Conservation (phyloP, 2,113 vertebrate species). For the Solea solea region DNA sequence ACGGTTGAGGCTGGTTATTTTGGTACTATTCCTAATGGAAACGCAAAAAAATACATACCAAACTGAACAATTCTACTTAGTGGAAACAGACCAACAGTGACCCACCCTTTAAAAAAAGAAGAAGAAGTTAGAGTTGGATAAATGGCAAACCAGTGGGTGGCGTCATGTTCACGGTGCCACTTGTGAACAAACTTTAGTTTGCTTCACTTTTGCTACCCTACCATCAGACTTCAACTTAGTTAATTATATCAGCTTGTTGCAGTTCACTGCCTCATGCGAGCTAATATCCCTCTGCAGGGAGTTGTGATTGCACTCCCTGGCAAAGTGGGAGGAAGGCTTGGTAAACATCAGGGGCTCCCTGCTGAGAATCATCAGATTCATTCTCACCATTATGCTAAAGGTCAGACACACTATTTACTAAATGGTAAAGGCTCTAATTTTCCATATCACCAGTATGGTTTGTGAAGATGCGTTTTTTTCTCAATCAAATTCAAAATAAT, state of each 20-base stretch:
- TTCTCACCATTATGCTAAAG: conserved; percentile 54
- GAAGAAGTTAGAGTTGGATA: too few relatives aligned
- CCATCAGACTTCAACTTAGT: conserved; percentile 33
- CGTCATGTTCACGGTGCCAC: too few relatives aligned
- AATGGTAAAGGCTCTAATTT: background rate
- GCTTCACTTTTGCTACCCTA: conserved; percentile 29
- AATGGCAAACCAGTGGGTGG: too few relatives aligned
- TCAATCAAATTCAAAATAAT: conserved; percentile 1
- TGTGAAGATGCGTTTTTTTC: too few relatives aligned
- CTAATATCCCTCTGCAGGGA: conserved; percentile 61
- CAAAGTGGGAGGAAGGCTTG: conserved; percentile 56
- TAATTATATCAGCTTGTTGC: conserved; percentile 56
- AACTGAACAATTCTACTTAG: too few relatives aligned
- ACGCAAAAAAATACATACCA: too few relatives aligned
- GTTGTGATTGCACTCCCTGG: conserved; percentile 60
- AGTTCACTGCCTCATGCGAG: conserved; percentile 57
- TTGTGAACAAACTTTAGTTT: conserved; percentile 5
- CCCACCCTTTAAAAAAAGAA: too few relatives aligned
- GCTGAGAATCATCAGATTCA: conserved; percentile 68
- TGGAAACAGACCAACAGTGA: too few relatives aligned
- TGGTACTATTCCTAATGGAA: too few relatives aligned
- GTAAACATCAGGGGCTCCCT: conserved; percentile 53
- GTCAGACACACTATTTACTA: conserved; percentile 45
- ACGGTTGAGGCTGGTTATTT: too few relatives aligned
- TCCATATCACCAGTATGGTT: background rate